phyloP scores from a whole-genome alignment of 2,888 invertebrate genomes.

The Eupithecia subumbrata region DNA sequence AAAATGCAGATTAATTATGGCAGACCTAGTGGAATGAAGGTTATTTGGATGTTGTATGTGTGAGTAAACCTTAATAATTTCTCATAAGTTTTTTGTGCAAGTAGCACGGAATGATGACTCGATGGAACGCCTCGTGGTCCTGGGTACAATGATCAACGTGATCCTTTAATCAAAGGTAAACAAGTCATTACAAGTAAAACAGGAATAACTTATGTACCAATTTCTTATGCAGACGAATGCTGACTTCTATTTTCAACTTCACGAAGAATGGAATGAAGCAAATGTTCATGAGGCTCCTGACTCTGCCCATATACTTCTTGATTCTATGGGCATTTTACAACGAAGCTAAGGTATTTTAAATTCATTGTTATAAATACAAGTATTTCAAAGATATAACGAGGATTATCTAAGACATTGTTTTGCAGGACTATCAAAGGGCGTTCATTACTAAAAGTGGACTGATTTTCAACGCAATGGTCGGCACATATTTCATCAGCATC shows the following conservation, averaged over 20 bases:
- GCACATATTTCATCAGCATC: slow-evolving; percentile 87
- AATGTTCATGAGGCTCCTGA: slow-evolving; percentile 88
- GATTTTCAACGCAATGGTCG: slow-evolving; percentile 87
- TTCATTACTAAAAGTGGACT: slow-evolving; percentile 89
- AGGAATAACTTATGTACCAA: neutral
- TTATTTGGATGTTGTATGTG: slow-evolving; percentile 88
- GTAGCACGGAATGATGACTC: neutral
- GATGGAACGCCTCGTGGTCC: neutral
- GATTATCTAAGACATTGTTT: neutral
- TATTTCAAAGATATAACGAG: neutral
- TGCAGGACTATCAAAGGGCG: slow-evolving; percentile 86
- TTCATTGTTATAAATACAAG: too few species aligned
- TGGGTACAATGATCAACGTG: too few species aligned
- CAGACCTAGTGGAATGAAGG: slow-evolving; percentile 87
- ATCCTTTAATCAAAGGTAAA: neutral
- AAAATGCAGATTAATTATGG: slow-evolving; percentile 91
- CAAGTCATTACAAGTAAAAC: neutral
- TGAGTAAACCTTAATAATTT: slow-evolving; percentile 64
- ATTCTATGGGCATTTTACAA: slow-evolving; percentile 92
- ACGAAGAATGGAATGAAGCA: slow-evolving; percentile 90
- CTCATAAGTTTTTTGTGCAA: neutral
- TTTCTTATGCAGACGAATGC: slow-evolving; percentile 85
- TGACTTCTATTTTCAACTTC: slow-evolving; percentile 91
- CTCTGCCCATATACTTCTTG: slow-evolving; percentile 90
- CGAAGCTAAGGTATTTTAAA: slow-evolving; percentile 80